Conservation (phyloP, 2,888 invertebrate species). For the Fissipunctia ypsillon region DNA sequence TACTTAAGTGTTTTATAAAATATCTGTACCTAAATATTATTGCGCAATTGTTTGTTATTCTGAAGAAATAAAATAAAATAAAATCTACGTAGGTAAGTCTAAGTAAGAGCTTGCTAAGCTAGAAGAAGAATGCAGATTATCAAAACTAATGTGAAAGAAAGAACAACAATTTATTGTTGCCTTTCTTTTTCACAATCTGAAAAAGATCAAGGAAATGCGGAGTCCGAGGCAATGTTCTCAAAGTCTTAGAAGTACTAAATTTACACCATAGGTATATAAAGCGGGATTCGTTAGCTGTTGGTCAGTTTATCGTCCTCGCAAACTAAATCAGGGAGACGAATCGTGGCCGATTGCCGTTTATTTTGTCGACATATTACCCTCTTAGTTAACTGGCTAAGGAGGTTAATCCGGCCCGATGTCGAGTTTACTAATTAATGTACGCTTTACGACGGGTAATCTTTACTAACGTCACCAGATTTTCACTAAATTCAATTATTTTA, state of each 20-base stretch:
- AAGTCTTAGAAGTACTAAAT: conserved; percentile 55
- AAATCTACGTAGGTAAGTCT: background rate
- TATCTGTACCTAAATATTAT: too few species aligned
- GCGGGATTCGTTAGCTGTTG: conserved; percentile 59
- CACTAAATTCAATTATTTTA: conserved; percentile 46
- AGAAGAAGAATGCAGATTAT: background rate
- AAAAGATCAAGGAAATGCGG: conserved; percentile 7
- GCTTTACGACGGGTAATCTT: conserved; percentile 70
- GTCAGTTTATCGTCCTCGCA: conserved; percentile 58
- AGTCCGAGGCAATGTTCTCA: conserved; percentile 36
- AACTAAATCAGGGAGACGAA: conserved; percentile 68
- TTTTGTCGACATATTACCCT: conserved; percentile 75
- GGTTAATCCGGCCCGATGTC: conserved; percentile 71
- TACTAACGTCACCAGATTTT: conserved; percentile 57
- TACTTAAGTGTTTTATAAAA: too few species aligned
- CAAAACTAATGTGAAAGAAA: conserved; percentile 4
- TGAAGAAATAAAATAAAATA: too few species aligned
- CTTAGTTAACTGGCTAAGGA: conserved; percentile 72
- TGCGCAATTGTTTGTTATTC: too few species aligned
- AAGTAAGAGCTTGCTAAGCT: background rate
- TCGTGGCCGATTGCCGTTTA: conserved; percentile 71
- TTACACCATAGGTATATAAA: conserved; percentile 52
- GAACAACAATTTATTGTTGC: conserved; percentile 12
- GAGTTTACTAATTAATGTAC: conserved; percentile 72
- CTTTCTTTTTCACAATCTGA: conserved; percentile 18